Evolutionary conservation across 2,797 vertebrate species (phyloP), one percentile per base, ranked within the genome.

Genomic region (Crypturellus tataupa): DNA sequence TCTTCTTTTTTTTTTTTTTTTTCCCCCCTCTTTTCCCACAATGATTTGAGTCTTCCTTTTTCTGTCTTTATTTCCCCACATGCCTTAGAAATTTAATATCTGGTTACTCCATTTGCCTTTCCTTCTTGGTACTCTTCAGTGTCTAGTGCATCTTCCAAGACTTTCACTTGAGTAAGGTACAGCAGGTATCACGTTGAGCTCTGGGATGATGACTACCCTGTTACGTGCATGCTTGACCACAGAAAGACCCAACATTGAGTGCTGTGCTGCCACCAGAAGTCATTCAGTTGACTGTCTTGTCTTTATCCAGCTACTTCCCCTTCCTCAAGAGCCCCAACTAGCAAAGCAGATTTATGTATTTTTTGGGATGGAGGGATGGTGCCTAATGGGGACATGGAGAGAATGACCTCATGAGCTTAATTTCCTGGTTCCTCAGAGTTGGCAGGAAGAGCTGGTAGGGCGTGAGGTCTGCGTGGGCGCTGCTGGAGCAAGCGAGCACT

Each of bases 101-200:
- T 31, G 31, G 53, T 55, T 31, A 55, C 53, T 31, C 17, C 16
- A 55, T 49, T 56, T 82, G 1, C 8, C 6, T 73, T 24, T 77
- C 9, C 42, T 65, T 59, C 42, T 62, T 63, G 14, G 9, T 70
- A 9, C 6, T 15, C 86, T 42, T 10, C 44, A 75, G n/a, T 73
- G 10, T 25, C 19, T 42, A 0, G 86, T 87, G n/a, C 14, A 20
- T 59, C 33, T 93, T 35, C 10, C 25, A 10, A 19, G 13, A 23
- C 42, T 64, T 71, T 5, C 79, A n/a, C 16, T 71, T 1, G 0
- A 17, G 10, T 51, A 49, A 3, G 7, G 37, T 49, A 21, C 19
- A 31, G 79, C 19, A 70, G 21, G 8, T 31, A 16, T 56, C 5
- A 0, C 24, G 10, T 11, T 42, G 42, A 78, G 4, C n/a, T 77